Evolutionary conservation across 2,113 vertebrate species (phyloP), one percentile per base, ranked within the genome.

Genomic region (Octodon degus): DNA sequence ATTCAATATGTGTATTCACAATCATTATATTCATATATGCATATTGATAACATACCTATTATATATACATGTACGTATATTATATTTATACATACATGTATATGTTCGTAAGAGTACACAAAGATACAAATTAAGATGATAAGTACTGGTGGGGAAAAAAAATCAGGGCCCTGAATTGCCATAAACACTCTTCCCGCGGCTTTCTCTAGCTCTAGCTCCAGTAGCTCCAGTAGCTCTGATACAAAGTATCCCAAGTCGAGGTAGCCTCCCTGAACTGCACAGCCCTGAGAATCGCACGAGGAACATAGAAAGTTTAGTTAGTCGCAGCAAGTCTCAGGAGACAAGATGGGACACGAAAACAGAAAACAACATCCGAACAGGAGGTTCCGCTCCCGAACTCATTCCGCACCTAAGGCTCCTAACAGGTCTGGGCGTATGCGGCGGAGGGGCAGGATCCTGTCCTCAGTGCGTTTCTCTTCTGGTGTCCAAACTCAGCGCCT

Each of bases 381-480:
- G 72, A 58, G 32, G 20, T 1, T 6, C 72, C n/a, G 24, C 3
- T 43, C 65, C 4, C 47, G 62, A 70, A 22, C 7, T 12, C 13
- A 32, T 13, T 27, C 47, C 25, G 50, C 62, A 30, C 2, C 32
- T 9, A 11, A 16, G 40, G 16, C 55, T 3, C 63, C 87, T 27
- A 14, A 2, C 7, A 6, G 0, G 72, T 6, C 76, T 9, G 60
- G 47, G 70, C 17, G 0, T 0, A 2, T 0, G 4, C 40, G 4
- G 62, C 32, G 9, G 2, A 8, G 0, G 3, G n/a, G 24, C 86
- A 37, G 13, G 12, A 16, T 12, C 72, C 91, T 80, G 97, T 32
- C 94, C 91, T 67, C 96, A 86, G 7, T 74, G 83, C 30, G 96
- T 2, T 92, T 95, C 95, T 95, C 86, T 30, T 91, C 95, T 9